Evolutionary conservation across 2,113 vertebrate species (phyloP).

Genomic region (Leptocoma aspasia): DNA sequence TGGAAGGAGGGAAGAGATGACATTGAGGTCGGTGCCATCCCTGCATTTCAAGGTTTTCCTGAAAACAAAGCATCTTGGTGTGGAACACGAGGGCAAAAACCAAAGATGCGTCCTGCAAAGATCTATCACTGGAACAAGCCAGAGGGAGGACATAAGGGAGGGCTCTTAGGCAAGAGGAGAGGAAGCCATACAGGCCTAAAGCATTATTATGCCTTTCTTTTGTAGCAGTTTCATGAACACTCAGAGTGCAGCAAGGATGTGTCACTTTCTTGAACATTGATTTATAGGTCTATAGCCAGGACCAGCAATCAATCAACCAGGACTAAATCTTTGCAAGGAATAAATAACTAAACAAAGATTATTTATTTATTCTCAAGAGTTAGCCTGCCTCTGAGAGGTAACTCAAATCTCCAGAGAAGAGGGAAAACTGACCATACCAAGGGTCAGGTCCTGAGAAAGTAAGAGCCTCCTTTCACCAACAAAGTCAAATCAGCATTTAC

Average conservation of each 20-base stretch:
- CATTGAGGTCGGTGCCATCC: accelerated
- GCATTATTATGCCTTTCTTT: background rate
- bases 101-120: background rate
- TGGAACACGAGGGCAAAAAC: background rate
- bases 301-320: background rate
- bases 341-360: background rate
- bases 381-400: background rate
- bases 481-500: background rate
- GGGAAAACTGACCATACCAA: background rate
- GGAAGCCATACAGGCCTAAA: background rate
- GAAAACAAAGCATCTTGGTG: background rate
- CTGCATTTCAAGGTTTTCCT: background rate
- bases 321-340: background rate
- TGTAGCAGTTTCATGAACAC: accelerated
- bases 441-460: background rate
- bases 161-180: background rate
- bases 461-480: background rate
- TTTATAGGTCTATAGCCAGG: background rate
- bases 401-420: background rate
- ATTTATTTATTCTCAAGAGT: background rate
- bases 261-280: background rate
- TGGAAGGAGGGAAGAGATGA: background rate
- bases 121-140: background rate
- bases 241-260: background rate
- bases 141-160: background rate